Conservation (phyloP, 2,888 invertebrate genomes). For the Notodonta dromedarius region DNA sequence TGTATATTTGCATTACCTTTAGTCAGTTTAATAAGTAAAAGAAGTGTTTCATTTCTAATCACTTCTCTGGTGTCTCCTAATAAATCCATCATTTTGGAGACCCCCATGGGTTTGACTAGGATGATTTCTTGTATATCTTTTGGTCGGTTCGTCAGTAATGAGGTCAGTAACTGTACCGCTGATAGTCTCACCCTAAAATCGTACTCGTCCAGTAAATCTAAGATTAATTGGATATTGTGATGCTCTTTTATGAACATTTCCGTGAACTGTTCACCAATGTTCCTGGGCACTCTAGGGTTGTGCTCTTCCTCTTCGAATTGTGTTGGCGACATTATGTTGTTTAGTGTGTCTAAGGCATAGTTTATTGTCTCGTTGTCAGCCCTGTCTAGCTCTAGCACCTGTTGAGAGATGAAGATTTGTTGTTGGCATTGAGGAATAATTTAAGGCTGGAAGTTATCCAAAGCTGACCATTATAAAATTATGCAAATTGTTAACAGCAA, state of each 20-base stretch:
- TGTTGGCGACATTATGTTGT: conserved; percentile 93
- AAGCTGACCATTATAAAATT: neutral
- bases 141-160: conserved; percentile 93
- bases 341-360: conserved; percentile 95
- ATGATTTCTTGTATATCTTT: conserved; percentile 95
- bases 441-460: no score
- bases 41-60: conserved; percentile 96
- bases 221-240: conserved; percentile 91
- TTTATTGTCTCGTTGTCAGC: conserved; percentile 96
- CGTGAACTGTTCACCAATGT: conserved; percentile 96
- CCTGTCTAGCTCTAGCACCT: conserved; percentile 94
- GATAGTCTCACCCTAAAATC: conserved; percentile 97
- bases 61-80: conserved; percentile 97
- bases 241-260: conserved; percentile 97
- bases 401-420: conserved; percentile 36
- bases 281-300: conserved; percentile 85
- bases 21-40: conserved; percentile 96
- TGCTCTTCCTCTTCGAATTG: conserved; percentile 92
- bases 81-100: conserved; percentile 98
- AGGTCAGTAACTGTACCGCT: conserved; percentile 94
- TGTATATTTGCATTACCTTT: conserved; percentile 98
- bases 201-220: conserved; percentile 96
- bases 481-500: no score
- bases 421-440: no score
- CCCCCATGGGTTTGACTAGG: conserved; percentile 96